Evolutionary conservation across 2,888 invertebrate genomes (phyloP).

Genomic region (Tetanocera ferruginea): DNA sequence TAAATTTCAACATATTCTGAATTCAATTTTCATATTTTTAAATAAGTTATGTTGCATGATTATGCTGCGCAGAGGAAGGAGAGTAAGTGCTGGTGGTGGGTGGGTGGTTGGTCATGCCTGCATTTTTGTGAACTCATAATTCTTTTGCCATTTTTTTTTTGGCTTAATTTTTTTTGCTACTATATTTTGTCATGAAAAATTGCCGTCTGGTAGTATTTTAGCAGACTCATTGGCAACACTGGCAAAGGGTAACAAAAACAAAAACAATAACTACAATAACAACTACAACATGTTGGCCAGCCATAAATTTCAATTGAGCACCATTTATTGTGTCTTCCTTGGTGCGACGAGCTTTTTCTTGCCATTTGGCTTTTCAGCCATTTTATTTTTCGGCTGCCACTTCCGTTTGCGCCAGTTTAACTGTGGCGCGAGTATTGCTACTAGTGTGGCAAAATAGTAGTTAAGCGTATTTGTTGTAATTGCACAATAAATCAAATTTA

Average conservation of each 20-base stretch:
- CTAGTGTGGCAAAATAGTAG: not conserved
- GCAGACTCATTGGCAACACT: slow-evolving; percentile 10
- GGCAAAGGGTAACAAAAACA: not conserved
- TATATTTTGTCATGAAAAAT: not conserved
- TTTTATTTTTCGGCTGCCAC: not conserved
- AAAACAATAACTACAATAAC: too few species aligned
- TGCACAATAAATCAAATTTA: slow-evolving; percentile 36
- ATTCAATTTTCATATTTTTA: slow-evolving; percentile 32
- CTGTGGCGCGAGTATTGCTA: not conserved
- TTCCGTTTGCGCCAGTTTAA: too few species aligned
- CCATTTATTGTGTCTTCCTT: slow-evolving; percentile 16
- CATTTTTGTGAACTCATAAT: not conserved
- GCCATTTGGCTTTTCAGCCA: not conserved
- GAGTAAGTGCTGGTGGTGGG: too few species aligned
- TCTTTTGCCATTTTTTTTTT: not conserved
- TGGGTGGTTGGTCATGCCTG: not conserved
- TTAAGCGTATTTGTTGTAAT: slow-evolving; percentile 33
- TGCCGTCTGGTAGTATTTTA: not conserved
- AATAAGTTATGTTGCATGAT: not conserved
- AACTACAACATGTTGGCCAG: not conserved
- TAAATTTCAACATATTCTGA: slow-evolving; percentile 23
- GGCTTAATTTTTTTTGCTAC: not conserved
- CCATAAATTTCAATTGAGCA: slow-evolving; percentile 34
- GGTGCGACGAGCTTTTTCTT: not conserved
- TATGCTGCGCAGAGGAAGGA: not conserved